Evolutionary conservation across 2,797 vertebrate species (phyloP), one percentile per base, ranked within the genome.

Genomic region (Megalops cyprinoides): DNA sequence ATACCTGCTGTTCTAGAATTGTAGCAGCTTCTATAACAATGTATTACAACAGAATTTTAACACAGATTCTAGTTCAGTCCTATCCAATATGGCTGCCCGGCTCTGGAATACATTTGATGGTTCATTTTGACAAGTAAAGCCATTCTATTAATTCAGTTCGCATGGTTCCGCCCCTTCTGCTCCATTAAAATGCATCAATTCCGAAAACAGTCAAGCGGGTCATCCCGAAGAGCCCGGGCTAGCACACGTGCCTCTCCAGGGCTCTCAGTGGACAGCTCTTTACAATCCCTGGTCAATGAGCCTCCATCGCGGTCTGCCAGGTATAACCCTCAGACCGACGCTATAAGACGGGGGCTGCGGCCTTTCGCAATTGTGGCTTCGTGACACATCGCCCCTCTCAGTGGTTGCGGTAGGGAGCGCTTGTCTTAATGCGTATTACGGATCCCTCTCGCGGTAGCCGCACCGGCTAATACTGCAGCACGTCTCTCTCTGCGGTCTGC

Each of bases 281-380:
- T 84, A 84, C 84, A 84, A 83, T 82, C 89, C 91, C 91, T 90
- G 92, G 90, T 91, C 87, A 90, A 87, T 83, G 75, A 90, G 88
- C 83, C 88, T 92, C 90, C 91, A 89, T 87, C 92, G 93, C 58
- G 91, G 93, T 92, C 85, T 84, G 86, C 78, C 87, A 89, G 89
- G 89, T 92, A 87, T 53, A 84, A 91, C 87, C 87, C 87, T 85
- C 82, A 90, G 90, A 89, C 87, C 88, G 89, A 84, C 69, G 14
- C 71, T 79, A 8, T 60, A 77, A 71, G 53, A 74, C 42, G 82
- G 81, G 82, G 77, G 76, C 23, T 74, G 86, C 82, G 81, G 86
- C 86, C 87, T 85, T 83, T 51, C 89, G 86, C 86, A 88, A 90
- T 90, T 93, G 92, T 44, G 89, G 93, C 92, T 91, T 91, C 79